Conservation (phyloP, 2,113 vertebrate species). For the Silurus meridionalis region DNA sequence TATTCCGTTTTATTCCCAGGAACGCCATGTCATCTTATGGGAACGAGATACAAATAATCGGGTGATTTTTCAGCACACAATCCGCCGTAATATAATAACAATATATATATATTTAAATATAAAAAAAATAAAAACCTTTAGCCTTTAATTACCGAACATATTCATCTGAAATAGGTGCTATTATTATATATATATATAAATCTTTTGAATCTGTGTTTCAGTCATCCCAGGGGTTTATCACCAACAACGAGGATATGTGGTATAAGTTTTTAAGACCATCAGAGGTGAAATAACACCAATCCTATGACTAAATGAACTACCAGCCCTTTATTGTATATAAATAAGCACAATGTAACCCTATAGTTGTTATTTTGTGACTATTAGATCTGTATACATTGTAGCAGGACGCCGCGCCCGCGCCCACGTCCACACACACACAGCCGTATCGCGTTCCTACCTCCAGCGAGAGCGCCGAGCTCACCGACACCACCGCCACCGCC, state of each 20-base stretch:
- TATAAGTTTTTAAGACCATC: neutral
- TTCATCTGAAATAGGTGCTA: neutral
- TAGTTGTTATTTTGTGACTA: neutral
- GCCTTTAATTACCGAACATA: neutral
- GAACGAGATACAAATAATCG: neutral
- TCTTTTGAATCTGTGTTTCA: neutral
- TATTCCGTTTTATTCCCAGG: neutral
- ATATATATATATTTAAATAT: too few species aligned
- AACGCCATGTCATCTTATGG: neutral
- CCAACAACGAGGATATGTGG: neutral
- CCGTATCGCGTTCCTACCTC: slow-evolving; percentile 67
- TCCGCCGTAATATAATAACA: too few species aligned
- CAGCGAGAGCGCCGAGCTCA: slow-evolving; percentile 60
- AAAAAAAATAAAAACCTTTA: neutral
- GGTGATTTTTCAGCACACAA: neutral
- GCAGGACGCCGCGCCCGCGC: neutral
- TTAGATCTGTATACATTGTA: neutral
- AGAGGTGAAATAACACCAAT: neutral
- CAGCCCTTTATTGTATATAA: neutral
- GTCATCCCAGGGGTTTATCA: neutral
- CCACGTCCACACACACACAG: neutral
- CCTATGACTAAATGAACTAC: neutral
- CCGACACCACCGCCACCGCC: slow-evolving; percentile 61
- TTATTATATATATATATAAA: too few species aligned
- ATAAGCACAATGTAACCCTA: neutral